Percentiles rank a stretch among this genome's conserved stretches.
Conservation (phyloP, 2,888 invertebrate genomes). For the Tribolium freemani region DNA sequence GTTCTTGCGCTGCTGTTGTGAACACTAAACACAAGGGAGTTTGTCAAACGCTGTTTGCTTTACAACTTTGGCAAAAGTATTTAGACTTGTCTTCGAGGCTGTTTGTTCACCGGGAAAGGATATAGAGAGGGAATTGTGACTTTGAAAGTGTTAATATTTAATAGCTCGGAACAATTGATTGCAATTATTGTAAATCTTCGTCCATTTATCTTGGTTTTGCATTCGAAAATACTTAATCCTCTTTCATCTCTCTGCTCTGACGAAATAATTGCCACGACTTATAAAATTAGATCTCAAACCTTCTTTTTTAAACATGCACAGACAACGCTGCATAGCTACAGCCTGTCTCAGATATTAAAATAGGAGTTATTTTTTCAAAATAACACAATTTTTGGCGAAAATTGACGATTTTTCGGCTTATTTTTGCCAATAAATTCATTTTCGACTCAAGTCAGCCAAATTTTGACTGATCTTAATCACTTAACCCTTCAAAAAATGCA, state of each 20-base stretch:
- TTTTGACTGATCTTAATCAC: too few species aligned
- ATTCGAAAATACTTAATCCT: too few species aligned
- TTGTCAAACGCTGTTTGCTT: constrained; percentile 1
- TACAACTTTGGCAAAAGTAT: background rate
- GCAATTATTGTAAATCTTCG: background rate
- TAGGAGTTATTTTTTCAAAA: too few species aligned
- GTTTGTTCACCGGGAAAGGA: background rate
- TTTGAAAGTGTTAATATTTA: background rate
- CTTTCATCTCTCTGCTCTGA: too few species aligned
- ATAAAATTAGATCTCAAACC: background rate
- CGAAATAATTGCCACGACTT: background rate
- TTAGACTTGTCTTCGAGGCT: background rate
- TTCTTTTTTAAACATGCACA: background rate
- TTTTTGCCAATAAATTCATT: too few species aligned
- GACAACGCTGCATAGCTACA: background rate
- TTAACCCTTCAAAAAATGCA: too few species aligned
- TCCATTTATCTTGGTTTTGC: too few species aligned
- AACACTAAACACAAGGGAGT: constrained; percentile 1
- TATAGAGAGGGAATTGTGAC: background rate
- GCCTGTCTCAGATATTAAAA: too few species aligned
- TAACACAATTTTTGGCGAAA: too few species aligned
- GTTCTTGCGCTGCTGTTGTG: constrained; percentile 8
- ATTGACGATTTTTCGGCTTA: too few species aligned
- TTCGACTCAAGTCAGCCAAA: too few species aligned
- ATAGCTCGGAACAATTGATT: background rate